phyloP scores from a whole-genome alignment of 2,113 vertebrate genomes.

The Alectura lathami region DNA sequence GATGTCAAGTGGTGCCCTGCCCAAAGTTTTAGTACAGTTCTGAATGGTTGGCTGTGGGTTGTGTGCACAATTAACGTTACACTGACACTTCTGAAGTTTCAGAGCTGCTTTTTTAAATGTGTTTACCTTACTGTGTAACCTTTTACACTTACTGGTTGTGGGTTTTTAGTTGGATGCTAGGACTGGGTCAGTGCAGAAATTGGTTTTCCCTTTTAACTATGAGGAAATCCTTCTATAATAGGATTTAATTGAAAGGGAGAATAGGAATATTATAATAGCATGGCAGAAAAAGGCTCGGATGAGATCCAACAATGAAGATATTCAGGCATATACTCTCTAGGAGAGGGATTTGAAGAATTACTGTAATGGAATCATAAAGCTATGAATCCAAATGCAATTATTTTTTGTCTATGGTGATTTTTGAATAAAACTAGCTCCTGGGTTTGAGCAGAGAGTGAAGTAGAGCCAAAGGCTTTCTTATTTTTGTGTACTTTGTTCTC shows the following conservation, averaged over 20 bases:
- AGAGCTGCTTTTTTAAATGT: background rate
- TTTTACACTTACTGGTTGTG: background rate
- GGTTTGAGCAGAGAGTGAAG: background rate
- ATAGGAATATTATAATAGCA: background rate
- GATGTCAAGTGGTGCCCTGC: background rate
- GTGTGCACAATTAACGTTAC: background rate
- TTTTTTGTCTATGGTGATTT: background rate
- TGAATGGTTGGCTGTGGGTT: background rate
- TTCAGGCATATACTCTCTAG: background rate
- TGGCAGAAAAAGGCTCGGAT: background rate
- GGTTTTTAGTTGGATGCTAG: background rate
- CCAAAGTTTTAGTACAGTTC: background rate
- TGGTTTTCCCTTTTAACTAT: background rate
- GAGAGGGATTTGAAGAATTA: conserved; percentile 26
- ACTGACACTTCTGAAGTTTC: background rate
- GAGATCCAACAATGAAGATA: background rate
- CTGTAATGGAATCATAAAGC: background rate
- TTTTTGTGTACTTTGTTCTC: background rate
- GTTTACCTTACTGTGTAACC: background rate
- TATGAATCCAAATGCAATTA: background rate
- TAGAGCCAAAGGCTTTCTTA: background rate
- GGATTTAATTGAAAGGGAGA: background rate
- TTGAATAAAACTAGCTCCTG: background rate
- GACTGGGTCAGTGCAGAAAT: background rate
- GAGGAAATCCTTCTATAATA: background rate